A percentile compares a stretch with the other conserved stretches of the same genome.
Conservation (phyloP, 2,113 vertebrate genomes). For the Pelobates fuscus region DNA sequence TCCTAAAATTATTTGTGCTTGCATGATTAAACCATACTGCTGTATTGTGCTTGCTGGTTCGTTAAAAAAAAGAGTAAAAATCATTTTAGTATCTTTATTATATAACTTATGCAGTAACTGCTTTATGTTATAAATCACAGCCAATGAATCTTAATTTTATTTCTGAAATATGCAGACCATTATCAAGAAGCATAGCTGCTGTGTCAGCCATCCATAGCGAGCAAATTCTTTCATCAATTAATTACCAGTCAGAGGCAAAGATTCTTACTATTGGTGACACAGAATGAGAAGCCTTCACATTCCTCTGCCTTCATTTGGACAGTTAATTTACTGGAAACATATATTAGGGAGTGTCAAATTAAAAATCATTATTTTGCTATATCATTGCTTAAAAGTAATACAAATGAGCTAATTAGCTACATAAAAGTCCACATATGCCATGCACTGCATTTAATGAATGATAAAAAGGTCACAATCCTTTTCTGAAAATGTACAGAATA, state of each 20-base stretch:
- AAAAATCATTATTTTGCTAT: conserved; percentile 40
- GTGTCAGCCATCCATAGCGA: conserved; percentile 29
- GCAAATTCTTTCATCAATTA: conserved; percentile 36
- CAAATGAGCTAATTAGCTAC: conserved; percentile 41
- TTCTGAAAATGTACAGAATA: conserved; percentile 17
- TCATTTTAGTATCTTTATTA: too few relatives aligned
- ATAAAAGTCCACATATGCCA: conserved; percentile 38
- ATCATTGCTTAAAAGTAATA: conserved; percentile 30
- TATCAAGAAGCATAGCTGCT: conserved; percentile 17
- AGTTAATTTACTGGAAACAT: conserved; percentile 48
- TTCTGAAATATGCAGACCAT: conserved; percentile 15
- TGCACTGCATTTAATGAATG: conserved; percentile 32
- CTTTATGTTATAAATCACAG: conserved; percentile 14
- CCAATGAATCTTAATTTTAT: conserved; percentile 13
- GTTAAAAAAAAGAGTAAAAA: too few relatives aligned
- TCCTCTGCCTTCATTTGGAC: conserved; percentile 34
- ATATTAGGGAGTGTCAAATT: conserved; percentile 41
- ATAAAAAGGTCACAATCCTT: conserved; percentile 32
- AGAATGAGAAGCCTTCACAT: conserved; percentile 34
- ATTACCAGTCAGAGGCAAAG: conserved; percentile 42
- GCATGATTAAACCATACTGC: too few relatives aligned
- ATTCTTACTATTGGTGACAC: conserved; percentile 27
- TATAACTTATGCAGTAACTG: not conserved
- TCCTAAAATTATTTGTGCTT: too few relatives aligned
- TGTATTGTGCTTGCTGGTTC: too few relatives aligned